These are phyloP conservation scores for Caenorhabditis sp. DNA, from an alignment of 2,888 invertebrate species.

Conservation along the genomic window DNA sequence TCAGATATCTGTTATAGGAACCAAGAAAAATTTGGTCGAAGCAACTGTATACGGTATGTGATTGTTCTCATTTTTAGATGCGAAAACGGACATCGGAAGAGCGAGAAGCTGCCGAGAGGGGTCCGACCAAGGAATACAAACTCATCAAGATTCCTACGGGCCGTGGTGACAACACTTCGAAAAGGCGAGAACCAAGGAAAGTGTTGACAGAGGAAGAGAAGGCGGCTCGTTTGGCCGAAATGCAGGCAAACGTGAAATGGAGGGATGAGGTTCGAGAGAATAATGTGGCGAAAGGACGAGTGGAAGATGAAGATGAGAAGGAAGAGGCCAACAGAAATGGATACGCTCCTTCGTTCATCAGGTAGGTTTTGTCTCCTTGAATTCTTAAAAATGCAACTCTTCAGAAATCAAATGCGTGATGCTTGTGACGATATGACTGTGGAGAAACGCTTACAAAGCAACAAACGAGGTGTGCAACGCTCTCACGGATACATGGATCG, in stretches of 20 bases:
- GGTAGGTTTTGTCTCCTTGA: constrained; percentile 38
- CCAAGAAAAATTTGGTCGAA: too few species aligned
- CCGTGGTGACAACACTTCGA: constrained; percentile 39
- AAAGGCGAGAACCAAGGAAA: constrained; percentile 48
- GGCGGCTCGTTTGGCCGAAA: constrained; percentile 71
- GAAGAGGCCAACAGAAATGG: constrained; percentile 64
- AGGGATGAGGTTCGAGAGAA: constrained; percentile 51
- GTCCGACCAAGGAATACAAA: constrained; percentile 54
- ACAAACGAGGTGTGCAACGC: constrained; percentile 71
- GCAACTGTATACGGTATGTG: not conserved
- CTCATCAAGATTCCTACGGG: constrained; percentile 56
- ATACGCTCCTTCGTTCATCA: constrained; percentile 70
- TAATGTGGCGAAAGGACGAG: constrained; percentile 49
- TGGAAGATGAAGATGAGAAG: constrained; percentile 61
- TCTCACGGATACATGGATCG: constrained; percentile 74
- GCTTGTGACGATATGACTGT: constrained; percentile 70
- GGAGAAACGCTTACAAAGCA: constrained; percentile 71
- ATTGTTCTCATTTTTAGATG: constrained; percentile 22
- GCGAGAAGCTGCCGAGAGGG: constrained; percentile 35
- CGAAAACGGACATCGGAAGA: constrained; percentile 47
- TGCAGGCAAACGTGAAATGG: constrained; percentile 78
- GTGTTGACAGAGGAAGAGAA: constrained; percentile 70
- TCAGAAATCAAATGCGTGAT: constrained; percentile 64
- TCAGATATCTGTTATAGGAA: too few species aligned
- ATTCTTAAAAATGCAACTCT: too few species aligned